Conservation (phyloP, 2,888 invertebrate species). For the Protodeltote pygarga region DNA sequence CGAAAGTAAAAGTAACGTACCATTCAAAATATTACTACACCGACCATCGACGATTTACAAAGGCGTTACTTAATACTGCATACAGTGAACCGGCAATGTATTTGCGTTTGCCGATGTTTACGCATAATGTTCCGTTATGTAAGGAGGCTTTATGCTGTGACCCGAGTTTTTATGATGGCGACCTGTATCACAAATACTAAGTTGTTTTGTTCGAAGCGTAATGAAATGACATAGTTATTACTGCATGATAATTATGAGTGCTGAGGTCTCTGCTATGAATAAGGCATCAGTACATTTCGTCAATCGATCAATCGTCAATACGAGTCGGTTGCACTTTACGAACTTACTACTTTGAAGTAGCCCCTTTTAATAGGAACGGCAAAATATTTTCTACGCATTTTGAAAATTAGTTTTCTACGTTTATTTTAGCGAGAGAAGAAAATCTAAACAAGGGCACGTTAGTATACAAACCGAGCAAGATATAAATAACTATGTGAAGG, state of each 20-base stretch:
- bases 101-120: conserved; percentile 10
- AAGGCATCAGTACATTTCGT: not conserved
- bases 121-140: conserved; percentile 31
- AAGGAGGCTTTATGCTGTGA: conserved; percentile 18
- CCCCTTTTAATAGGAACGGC: too few species aligned
- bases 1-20: conserved; percentile 39
- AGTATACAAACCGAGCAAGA: too few species aligned
- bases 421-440: too few species aligned
- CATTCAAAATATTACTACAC: conserved; percentile 10
- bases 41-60: conserved; percentile 24
- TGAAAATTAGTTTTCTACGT: too few species aligned
- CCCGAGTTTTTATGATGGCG: conserved; percentile 28
- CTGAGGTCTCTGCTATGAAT: not conserved
- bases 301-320: too few species aligned
- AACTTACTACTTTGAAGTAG: too few species aligned
- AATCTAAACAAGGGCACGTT: too few species aligned
- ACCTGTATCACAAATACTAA: conserved; percentile 6
- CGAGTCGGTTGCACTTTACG: too few species aligned
- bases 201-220: conserved; percentile 13
- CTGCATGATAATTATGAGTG: conserved; percentile 1
- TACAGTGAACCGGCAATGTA: conserved; percentile 24
- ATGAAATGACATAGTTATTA: conserved; percentile 4
- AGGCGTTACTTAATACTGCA: conserved; percentile 12
- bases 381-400: too few species aligned
- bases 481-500: too few species aligned